Conservation (phyloP, 2,888 invertebrate genomes). For the Coelinius sp. region DNA sequence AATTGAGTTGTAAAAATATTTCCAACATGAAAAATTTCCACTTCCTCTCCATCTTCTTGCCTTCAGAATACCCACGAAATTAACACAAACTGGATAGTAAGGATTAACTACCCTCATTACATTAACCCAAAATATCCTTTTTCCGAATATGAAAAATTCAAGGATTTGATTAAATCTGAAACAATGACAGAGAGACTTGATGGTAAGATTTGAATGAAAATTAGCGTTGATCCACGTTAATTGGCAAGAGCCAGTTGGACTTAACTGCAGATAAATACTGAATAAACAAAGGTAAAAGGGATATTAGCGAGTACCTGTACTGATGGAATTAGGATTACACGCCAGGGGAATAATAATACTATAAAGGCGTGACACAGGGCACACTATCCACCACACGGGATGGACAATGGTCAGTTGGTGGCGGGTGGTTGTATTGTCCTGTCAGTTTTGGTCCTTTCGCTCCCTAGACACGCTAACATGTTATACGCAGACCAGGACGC, state of each 20-base stretch:
- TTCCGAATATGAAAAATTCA: neutral
- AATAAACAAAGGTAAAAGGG: constrained; percentile 17
- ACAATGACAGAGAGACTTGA: neutral
- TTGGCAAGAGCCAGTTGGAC: neutral
- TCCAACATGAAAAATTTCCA: no score
- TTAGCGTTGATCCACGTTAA: constrained; percentile 1
- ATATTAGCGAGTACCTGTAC: constrained; percentile 47
- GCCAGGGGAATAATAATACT: constrained; percentile 57
- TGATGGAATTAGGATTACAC: constrained; percentile 60
- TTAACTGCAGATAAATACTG: constrained; percentile 1
- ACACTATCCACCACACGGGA: constrained; percentile 43
- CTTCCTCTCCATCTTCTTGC: no score
- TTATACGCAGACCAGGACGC: constrained; percentile 38
- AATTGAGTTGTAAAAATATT: no score
- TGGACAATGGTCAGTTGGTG: constrained; percentile 62
- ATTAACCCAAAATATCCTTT: neutral
- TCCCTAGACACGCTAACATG: constrained; percentile 13
- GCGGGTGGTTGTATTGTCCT: constrained; percentile 62
- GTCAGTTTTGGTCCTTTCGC: constrained; percentile 52
- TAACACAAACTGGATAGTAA: neutral
- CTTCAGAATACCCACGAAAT: no score
- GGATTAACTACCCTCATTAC: neutral
- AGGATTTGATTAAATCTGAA: neutral
- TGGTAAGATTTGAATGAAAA: neutral
- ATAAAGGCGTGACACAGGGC: constrained; percentile 54